Evolutionary conservation across 2,113 vertebrate genomes (phyloP).

Genomic region (Stegastes partitus): DNA sequence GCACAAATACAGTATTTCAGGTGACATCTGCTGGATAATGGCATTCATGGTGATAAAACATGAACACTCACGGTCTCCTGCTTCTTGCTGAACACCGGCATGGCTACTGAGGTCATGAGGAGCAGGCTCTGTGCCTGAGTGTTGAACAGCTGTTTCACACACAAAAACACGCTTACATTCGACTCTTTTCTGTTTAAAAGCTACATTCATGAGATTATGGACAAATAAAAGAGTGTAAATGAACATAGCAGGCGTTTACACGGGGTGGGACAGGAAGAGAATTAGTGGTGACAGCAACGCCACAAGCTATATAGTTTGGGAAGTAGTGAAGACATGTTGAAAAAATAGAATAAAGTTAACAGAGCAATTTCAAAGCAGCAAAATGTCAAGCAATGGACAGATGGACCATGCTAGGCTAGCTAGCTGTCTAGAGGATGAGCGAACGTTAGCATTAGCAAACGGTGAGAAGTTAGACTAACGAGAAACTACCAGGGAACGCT

Average conservation of each 20-base stretch:
- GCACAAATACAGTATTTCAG: neutral
- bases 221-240: neutral
- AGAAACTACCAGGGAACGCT: neutral
- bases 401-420: neutral
- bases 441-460: constrained; percentile 10
- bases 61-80: constrained; percentile 90
- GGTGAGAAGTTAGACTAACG: neutral
- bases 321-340: neutral
- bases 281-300: neutral
- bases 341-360: neutral
- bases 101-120: constrained; percentile 96
- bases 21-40: no score
- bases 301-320: no score
- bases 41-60: no score
- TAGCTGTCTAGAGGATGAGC: neutral
- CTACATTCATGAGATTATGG: neutral
- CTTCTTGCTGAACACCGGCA: constrained; percentile 99
- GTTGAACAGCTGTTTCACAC: constrained; percentile 87
- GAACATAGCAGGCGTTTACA: neutral
- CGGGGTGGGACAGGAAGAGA: neutral
- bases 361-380: neutral
- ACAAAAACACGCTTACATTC: neutral
- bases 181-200: no score
- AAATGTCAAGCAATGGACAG: neutral
- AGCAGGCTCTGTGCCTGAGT: constrained; percentile 90